Conservation (phyloP, 2,888 invertebrate genomes). For the Euplagia quadripunctaria region DNA sequence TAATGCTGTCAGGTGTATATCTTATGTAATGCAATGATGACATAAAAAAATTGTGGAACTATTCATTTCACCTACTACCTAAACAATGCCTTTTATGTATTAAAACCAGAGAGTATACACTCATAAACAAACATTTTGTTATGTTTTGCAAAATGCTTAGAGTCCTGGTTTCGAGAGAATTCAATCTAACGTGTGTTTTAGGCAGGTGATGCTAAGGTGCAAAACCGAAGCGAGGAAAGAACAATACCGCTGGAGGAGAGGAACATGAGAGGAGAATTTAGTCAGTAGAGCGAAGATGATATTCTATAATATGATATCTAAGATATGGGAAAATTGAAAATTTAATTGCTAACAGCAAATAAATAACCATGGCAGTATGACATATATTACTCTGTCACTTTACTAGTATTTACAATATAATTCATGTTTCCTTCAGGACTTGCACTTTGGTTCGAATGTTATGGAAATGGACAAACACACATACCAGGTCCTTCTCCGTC, state of each 20-base stretch:
- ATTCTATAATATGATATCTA: neutral
- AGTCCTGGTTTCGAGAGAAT: neutral
- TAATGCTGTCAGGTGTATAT: too few relatives aligned
- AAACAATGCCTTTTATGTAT: too few relatives aligned
- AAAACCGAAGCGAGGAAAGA: too few relatives aligned
- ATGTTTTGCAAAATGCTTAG: neutral
- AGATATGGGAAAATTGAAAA: neutral
- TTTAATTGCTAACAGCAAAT: neutral
- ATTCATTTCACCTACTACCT: too few relatives aligned
- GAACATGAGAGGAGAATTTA: neutral
- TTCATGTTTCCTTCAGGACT: neutral
- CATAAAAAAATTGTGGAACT: too few relatives aligned
- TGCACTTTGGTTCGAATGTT: neutral
- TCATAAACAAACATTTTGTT: too few relatives aligned
- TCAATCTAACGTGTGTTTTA: too few relatives aligned
- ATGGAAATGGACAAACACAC: neutral
- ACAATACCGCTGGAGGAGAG: too few relatives aligned
- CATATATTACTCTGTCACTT: too few relatives aligned
- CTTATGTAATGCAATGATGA: too few relatives aligned
- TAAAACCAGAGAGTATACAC: too few relatives aligned
- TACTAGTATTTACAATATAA: neutral
- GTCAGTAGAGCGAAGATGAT: neutral
- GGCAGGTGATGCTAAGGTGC: too few relatives aligned
- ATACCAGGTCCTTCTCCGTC: slow-evolving; percentile 96
- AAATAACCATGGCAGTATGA: neutral